Evolutionary conservation across 2,888 invertebrate genomes (phyloP).

Genomic region (Alcis repandata): DNA sequence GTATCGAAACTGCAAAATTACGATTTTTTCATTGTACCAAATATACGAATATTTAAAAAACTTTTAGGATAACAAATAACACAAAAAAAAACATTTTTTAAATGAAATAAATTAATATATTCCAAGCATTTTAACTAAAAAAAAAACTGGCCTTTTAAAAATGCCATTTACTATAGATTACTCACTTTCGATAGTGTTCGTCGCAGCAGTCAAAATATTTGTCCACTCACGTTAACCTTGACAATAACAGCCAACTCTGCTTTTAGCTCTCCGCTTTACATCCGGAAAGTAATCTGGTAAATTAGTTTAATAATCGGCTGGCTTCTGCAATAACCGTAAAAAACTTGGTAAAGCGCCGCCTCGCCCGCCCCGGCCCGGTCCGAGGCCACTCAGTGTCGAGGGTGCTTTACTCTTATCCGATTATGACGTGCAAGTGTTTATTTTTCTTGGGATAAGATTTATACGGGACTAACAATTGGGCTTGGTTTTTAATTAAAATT

Average conservation of each 20-base stretch:
- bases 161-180: neutral
- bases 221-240: neutral
- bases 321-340: constrained; percentile 36
- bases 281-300: constrained; percentile 37
- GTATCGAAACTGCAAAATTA: too few relatives aligned
- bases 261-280: constrained; percentile 10
- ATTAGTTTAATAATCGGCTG: constrained; percentile 43
- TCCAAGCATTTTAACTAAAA: too few relatives aligned
- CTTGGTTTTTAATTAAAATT: too few relatives aligned
- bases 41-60: too few relatives aligned
- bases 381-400: constrained; percentile 6
- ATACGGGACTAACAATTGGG: neutral
- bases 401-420: constrained; percentile 27
- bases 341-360: constrained; percentile 38
- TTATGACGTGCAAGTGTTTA: constrained; percentile 15
- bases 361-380: neutral
- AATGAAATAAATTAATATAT: too few relatives aligned
- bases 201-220: neutral
- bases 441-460: constrained; percentile 10
- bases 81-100: too few relatives aligned
- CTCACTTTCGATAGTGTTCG: too few relatives aligned
- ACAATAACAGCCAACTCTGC: constrained; percentile 5
- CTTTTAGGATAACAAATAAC: too few relatives aligned
- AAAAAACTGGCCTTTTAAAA: too few relatives aligned
- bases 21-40: too few relatives aligned